Percentiles rank a stretch among this genome's conserved stretches.
These are phyloP conservation scores for Coreius guichenoti DNA, from an alignment of 2,797 vertebrate genomes.

Conservation along the genomic window DNA sequence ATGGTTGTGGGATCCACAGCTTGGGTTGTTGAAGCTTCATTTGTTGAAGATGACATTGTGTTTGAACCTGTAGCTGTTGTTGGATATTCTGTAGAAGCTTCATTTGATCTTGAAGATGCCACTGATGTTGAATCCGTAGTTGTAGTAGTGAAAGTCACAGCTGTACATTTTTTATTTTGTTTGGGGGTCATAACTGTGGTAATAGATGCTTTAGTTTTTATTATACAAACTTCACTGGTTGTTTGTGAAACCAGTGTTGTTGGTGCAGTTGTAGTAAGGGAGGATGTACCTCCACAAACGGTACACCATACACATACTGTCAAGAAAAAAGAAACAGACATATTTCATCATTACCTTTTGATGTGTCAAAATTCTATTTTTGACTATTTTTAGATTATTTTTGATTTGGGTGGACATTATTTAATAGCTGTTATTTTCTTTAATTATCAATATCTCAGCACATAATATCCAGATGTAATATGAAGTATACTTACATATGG, in stretches of 20 bases:
- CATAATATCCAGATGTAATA: not conserved
- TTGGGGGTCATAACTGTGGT: not conserved
- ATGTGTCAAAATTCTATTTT: too few species aligned
- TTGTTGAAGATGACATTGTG: not conserved
- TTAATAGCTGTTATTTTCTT: not conserved
- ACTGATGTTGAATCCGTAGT: not conserved
- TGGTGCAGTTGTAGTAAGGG: not conserved
- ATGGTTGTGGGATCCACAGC: accelerated
- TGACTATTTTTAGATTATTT: not conserved
- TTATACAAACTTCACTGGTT: not conserved
- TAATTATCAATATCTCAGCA: not conserved
- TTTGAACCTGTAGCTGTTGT: not conserved
- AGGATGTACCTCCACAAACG: slow-evolving; percentile 9
- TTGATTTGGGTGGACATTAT: not conserved
- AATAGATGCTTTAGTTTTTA: slow-evolving; percentile 11
- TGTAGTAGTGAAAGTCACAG: not conserved
- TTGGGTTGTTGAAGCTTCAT: not conserved
- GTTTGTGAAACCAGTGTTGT: not conserved
- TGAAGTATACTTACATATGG: slow-evolving; percentile 19
- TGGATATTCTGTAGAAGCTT: not conserved
- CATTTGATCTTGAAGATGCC: not conserved
- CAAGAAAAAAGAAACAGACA: not conserved
- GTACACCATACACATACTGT: slow-evolving; percentile 32
- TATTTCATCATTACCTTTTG: not conserved
- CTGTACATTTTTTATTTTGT: not conserved